Evolutionary conservation across 2,113 vertebrate genomes (phyloP).

Genomic region (Cottus gobio): DNA sequence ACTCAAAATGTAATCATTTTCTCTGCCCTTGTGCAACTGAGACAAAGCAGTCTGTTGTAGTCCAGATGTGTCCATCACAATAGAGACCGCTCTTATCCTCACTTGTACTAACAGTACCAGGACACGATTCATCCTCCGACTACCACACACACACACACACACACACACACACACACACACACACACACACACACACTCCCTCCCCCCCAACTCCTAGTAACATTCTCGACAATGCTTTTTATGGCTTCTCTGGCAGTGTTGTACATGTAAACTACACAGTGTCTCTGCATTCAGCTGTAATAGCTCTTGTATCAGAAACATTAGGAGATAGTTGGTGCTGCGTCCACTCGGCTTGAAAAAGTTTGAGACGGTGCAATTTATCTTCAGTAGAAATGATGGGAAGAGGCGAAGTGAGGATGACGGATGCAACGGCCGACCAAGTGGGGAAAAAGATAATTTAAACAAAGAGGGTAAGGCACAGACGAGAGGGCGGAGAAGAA

Average conservation of each 20-base stretch:
- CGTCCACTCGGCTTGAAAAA: neutral
- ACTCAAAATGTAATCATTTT: slow-evolving; percentile 11
- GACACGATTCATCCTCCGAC: slow-evolving; percentile 60
- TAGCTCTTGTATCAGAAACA: slow-evolving; percentile 13
- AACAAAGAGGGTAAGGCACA: slow-evolving; percentile 43
- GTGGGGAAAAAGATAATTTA: slow-evolving; percentile 52
- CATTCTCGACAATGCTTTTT: slow-evolving; percentile 33
- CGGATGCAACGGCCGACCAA: slow-evolving; percentile 12
- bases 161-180: slow-evolving; percentile 5
- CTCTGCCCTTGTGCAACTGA: neutral
- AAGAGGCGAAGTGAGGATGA: slow-evolving; percentile 3
- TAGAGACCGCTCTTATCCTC: slow-evolving; percentile 48
- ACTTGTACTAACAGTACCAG: slow-evolving; percentile 72
- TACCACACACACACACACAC: slow-evolving; percentile 8
- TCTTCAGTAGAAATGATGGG: slow-evolving; percentile 5
- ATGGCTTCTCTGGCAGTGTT: slow-evolving; percentile 6
- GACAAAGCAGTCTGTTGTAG: slow-evolving; percentile 68
- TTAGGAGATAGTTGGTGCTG: slow-evolving; percentile 28
- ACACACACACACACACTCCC: slow-evolving; percentile 17
- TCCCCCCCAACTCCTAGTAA: neutral
- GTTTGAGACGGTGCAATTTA: slow-evolving; percentile 33
- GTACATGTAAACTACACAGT: slow-evolving; percentile 21
- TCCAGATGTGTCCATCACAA: slow-evolving; percentile 65
- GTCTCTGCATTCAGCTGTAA: slow-evolving; percentile 7
- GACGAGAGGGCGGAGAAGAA: slow-evolving; percentile 43